These are phyloP conservation scores for Corythornis cristatus DNA, from an alignment of 2,113 vertebrate species.

Conservation along the genomic window DNA sequence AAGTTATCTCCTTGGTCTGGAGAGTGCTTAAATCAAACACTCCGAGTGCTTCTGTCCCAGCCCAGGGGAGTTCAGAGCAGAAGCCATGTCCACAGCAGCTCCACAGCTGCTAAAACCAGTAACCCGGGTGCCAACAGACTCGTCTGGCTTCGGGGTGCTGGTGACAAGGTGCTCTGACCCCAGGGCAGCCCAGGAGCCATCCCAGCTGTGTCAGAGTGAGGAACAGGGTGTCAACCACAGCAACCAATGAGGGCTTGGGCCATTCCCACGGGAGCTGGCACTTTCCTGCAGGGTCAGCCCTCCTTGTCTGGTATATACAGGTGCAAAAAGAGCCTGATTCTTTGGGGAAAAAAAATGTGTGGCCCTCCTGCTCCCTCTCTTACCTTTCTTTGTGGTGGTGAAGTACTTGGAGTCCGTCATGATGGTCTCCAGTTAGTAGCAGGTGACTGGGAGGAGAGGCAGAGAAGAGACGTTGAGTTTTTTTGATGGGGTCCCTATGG, in stretches of 20 bases:
- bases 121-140: not conserved
- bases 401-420: slow-evolving; percentile 99
- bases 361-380: not conserved
- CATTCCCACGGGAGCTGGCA: fast-evolving
- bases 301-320: fast-evolving
- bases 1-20: not conserved
- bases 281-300: not conserved
- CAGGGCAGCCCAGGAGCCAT: not conserved
- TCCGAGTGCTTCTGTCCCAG: not conserved
- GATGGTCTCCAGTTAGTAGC: slow-evolving; percentile 73
- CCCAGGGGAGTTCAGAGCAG: not conserved
- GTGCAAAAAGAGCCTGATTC: not conserved
- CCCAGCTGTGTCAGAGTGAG: fast-evolving
- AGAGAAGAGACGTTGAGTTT: not conserved
- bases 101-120: not conserved
- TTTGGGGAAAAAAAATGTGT: fast-evolving
- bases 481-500: not conserved
- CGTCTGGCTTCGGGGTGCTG: not conserved
- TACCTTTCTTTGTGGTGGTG: slow-evolving; percentile 99
- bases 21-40: not conserved
- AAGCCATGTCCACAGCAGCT: fast-evolving
- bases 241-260: fast-evolving
- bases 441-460: slow-evolving; percentile 60
- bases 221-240: not conserved
- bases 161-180: not conserved